Conservation (phyloP, 53 echinoderm and acorn worm species). For the Glandiceps talaboti region DNA sequence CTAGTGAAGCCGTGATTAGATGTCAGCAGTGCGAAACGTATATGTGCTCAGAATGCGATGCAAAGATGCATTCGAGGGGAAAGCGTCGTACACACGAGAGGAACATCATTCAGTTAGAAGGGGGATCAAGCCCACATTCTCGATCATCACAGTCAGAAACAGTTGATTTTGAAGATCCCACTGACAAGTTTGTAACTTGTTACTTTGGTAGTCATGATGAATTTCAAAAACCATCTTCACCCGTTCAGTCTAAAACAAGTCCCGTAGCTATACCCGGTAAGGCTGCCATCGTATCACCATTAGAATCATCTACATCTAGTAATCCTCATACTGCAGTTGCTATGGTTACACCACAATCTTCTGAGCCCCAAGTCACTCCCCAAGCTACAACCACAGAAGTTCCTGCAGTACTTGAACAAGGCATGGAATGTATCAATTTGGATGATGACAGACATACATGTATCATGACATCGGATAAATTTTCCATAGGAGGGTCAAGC, state of each 20-base stretch:
- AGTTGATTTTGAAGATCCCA: conserved; percentile 9
- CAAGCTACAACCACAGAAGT: no score
- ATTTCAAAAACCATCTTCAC: neutral
- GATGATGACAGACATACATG: no score
- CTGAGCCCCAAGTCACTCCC: no score
- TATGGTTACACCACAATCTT: neutral
- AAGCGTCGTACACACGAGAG: neutral
- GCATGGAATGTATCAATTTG: no score
- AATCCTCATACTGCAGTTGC: conserved; percentile 1
- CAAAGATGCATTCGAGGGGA: neutral
- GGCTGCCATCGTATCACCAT: neutral
- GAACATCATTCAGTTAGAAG: neutral
- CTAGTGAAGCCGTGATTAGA: conserved; percentile 56
- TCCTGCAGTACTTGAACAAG: no score
- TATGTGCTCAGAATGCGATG: neutral
- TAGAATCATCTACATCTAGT: no score
- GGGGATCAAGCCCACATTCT: neutral
- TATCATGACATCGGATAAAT: no score
- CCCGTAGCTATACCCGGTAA: neutral
- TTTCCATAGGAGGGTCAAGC: no score
- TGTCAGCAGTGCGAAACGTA: conserved; percentile 55
- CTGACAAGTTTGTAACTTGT: neutral
- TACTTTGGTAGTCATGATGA: conserved; percentile 5
- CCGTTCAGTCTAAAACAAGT: neutral
- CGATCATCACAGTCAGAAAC: conserved; percentile 1